Evolutionary conservation across 1,140 invertebrate species (phyloP), one percentile per base, ranked within the genome.

Genomic region (Drosophila navojoa): DNA sequence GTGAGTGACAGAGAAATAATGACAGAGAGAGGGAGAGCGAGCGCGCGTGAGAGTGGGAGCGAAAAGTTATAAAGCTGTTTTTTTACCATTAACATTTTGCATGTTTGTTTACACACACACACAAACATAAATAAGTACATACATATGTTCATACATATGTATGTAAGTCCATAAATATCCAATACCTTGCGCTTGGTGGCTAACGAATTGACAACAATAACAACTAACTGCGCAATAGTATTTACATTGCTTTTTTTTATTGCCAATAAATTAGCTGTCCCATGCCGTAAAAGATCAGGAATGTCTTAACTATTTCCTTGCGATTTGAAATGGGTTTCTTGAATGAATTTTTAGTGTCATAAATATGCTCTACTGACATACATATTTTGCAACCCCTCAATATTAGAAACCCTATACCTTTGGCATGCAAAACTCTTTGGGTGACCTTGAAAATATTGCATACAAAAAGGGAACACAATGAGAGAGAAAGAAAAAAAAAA

Each of bases 321-420:
- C 11, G 5, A 5, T 3, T 16, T 22, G 0, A 22, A 27, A 11
- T 9, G 22, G 0, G 27, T 50, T 38, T 4, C 38, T 38, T 40
- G 52, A 50, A 35, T 22, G 19, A 22, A 22, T 22, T 22, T 22
- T 22, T 22, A 22, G 19, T 22, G 19, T 22, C 19, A 22, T 22
- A 22, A 22, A 22, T 22, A 22, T 71, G 76, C 72, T 76, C 80
- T 59, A 86, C 61, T 85, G 81, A 85, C 81, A 85, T 77, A n/a
- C n/a, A 84, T 81, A 62, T 75, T 32, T n/a, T 42, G 15, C 10
- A 55, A 53, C 47, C 66, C 79, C 71, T 54, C 19, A 11, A 13
- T 52, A 49, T 55, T 15, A 44, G 3, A 32, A 44, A 62, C 38
- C 61, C 71, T 29, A 19, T 50, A 32, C 27, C 2, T 25, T 11